Evolutionary conservation across 2,888 invertebrate genomes (phyloP).

Genomic region (Athalia cordata): DNA sequence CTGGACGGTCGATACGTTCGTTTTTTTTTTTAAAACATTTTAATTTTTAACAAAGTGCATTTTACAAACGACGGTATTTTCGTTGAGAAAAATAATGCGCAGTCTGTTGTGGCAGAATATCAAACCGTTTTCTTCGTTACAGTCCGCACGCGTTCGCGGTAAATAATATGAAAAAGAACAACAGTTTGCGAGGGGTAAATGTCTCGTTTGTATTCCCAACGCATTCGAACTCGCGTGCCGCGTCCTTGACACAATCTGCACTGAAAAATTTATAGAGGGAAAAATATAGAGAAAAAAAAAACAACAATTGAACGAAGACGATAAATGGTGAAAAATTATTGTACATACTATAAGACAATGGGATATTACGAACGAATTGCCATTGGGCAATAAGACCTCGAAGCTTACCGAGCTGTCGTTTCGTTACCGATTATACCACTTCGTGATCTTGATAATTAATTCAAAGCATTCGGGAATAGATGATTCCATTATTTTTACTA

Average conservation of each 20-base stretch:
- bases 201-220: slow-evolving; percentile 57
- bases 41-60: no score
- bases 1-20: no score
- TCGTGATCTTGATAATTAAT: background rate
- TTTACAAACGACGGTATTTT: no score
- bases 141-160: no score
- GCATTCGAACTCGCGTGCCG: slow-evolving; percentile 50
- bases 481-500: no score
- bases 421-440: slow-evolving; percentile 4
- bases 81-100: no score
- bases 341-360: slow-evolving; percentile 24
- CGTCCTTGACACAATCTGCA: slow-evolving; percentile 58
- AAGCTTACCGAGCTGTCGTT: slow-evolving; percentile 2
- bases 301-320: slow-evolving; percentile 38
- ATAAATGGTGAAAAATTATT: slow-evolving; percentile 27
- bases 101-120: no score
- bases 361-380: slow-evolving; percentile 29
- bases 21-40: no score
- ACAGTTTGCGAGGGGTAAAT: slow-evolving; percentile 33
- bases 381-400: slow-evolving; percentile 37
- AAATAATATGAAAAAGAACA: background rate
- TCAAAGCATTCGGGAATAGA: background rate
- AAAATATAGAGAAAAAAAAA: background rate
- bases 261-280: background rate
- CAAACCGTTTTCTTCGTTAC: no score